Evolutionary conservation across 2,888 invertebrate genomes (phyloP), one percentile per base, ranked within the genome.

Genomic region (Trichopria drosophilae): DNA sequence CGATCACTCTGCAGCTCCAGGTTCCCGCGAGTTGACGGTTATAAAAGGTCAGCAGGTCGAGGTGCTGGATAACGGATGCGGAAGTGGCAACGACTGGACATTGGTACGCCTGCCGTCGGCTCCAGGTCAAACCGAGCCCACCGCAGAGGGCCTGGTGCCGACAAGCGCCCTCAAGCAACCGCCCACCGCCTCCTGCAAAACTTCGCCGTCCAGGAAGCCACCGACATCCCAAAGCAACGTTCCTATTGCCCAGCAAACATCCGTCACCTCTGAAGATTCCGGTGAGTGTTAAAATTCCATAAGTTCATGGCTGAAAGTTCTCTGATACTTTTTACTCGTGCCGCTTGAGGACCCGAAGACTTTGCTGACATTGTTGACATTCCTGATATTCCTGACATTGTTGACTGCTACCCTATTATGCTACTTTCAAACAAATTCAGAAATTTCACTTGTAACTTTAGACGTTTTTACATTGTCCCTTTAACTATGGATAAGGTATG

Each of bases 11-110:
- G 86, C 89, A n/a, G 81, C 87, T 13, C 79, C 84, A 9, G 85
- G 86, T 60, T 80, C 86, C 36, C 86, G 87, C 47, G 94, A 95
- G 76, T 77, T 95, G 64, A 85, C 85, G 44, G 93, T 96, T 34
- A 81, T 81, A 57, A 92, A 93, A 75, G 95, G 95, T 18, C 94
- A 94, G 78, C 94, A 94, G 77, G 94, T 95, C 57, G 95, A 95
- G 74, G 87, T 95, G 58, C 79, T 95, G 60, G 94, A 95, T 73
- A 85, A 86, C 68, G 78, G 83, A 53, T 78, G 82, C 63, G 51
- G 59, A 22, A 51, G 58, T 36, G 16, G 50, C 47, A 49, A 62
- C 26, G 77, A 78, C 53, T 76, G 77, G 77, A 78, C 78, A 12
- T 65, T 63, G 75, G 83, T 75, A 76, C 74, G 78, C 77, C 75